Evolutionary conservation across 2,797 vertebrate species (phyloP), one percentile per base, ranked within the genome.

Genomic region (Numenius phaeopus): DNA sequence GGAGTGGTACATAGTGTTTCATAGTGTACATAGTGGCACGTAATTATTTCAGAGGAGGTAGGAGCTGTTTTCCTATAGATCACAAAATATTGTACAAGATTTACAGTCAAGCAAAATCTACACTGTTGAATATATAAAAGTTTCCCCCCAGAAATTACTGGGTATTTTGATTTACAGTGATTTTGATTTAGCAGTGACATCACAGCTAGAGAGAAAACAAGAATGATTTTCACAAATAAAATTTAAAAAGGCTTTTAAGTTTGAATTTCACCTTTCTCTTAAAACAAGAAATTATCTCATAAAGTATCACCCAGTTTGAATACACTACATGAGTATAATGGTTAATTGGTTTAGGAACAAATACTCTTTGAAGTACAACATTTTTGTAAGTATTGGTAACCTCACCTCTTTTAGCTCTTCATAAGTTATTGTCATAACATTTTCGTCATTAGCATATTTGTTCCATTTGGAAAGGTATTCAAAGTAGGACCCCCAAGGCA

Each of bases 401-500:
- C 71, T 84, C 87, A 97, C 99, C 98, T 98, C 94, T 97, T 99
- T 99, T 24, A 99, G 65, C 13, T 99, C 99, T 96, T 99, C 99
- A 6, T 98, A 99, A 46, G 98, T 99, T 81, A 99, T 79, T 7
- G 99, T 20, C 98, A 98, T 98, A 54, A 99, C 81, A n/a, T 98
- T 98, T 65, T 98, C 98, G 81, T 99, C 95, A 49, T 97, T 97
- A 54, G 98, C 95, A 29, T 94, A 98, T 79, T 98, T 98, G 78
- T 99, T 98, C 99, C 99, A 99, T 70, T 97, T 94, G 49, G 98
- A 75, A 66, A 98, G 97, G 30, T 99, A 98, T 22, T 99, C 98
- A 86, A 99, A 98, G 95, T 99, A 99, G 37, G 98, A 99, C 65
- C 99, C 99, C 98, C 98, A 99, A 30, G 94, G 27, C 87, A 98